Evolutionary conservation across 2,113 vertebrate species (phyloP).

Genomic region (Marmota flaviventris): DNA sequence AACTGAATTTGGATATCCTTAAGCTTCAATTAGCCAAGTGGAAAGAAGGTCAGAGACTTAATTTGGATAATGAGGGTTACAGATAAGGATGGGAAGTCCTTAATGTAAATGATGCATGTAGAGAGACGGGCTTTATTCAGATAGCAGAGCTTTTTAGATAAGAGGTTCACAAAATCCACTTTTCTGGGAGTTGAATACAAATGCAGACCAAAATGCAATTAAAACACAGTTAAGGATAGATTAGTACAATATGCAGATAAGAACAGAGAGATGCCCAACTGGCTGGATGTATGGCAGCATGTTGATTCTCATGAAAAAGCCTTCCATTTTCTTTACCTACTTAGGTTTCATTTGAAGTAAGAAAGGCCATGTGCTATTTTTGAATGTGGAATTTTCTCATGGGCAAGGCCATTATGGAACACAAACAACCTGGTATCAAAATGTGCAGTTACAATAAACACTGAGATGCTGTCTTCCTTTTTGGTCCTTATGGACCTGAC

Average conservation of each 20-base stretch:
- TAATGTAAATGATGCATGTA: conserved; percentile 63
- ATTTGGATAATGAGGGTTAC: conserved; percentile 78
- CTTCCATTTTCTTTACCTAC: neutral
- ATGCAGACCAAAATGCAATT: conserved; percentile 49
- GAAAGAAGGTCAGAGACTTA: conserved; percentile 74
- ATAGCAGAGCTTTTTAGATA: conserved; percentile 68
- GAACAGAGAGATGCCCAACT: neutral
- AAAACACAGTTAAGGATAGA: conserved; percentile 49
- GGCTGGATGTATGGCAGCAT: neutral
- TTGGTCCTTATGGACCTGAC: neutral
- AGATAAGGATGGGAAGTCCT: conserved; percentile 70
- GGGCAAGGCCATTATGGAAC: neutral
- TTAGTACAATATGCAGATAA: conserved; percentile 40
- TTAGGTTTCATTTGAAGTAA: conserved; percentile 13
- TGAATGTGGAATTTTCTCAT: neutral
- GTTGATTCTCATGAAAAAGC: conserved; percentile 12
- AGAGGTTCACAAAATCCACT: conserved; percentile 50
- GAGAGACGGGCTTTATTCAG: conserved; percentile 50
- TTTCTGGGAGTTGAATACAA: conserved; percentile 61
- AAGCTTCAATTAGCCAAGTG: conserved; percentile 77
- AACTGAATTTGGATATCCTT: conserved; percentile 58
- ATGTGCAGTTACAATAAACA: neutral
- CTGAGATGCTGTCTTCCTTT: neutral
- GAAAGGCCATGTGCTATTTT: neutral
- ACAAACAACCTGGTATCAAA: neutral